phyloP scores from a whole-genome alignment of 2,113 vertebrate genomes.

The Emydura subglobosa region DNA sequence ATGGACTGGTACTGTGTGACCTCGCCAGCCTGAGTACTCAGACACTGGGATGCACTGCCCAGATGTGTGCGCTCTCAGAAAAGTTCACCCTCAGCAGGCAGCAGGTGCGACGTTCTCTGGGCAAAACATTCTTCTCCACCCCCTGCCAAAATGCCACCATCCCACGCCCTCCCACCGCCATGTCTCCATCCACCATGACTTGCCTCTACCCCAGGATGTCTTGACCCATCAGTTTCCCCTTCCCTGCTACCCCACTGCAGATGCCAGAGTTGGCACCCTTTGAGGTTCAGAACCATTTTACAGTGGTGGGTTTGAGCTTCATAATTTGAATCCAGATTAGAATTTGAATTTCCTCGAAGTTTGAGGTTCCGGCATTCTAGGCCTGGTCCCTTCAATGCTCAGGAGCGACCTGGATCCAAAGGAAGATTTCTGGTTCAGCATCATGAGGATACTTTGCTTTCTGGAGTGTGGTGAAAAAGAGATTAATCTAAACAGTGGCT shows the following conservation, averaged over 20 bases:
- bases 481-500: not conserved
- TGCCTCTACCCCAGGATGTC: not conserved
- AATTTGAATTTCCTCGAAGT: not conserved
- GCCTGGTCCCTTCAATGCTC: not conserved
- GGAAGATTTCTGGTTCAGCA: not conserved
- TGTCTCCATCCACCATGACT: not conserved
- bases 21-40: fast-evolving
- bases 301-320: not conserved
- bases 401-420: not conserved
- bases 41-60: not conserved
- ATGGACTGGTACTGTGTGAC: fast-evolving
- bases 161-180: not conserved
- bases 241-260: not conserved
- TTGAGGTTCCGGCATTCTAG: not conserved
- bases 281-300: not conserved
- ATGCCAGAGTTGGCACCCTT: not conserved
- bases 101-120: not conserved
- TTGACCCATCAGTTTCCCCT: not conserved
- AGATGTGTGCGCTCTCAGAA: not conserved
- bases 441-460: not conserved
- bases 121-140: not conserved
- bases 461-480: too few relatives aligned
- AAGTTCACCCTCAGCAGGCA: not conserved
- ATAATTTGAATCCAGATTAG: not conserved
- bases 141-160: not conserved